Conservation (phyloP, 2,888 invertebrate species). For the Nomada fucata region DNA sequence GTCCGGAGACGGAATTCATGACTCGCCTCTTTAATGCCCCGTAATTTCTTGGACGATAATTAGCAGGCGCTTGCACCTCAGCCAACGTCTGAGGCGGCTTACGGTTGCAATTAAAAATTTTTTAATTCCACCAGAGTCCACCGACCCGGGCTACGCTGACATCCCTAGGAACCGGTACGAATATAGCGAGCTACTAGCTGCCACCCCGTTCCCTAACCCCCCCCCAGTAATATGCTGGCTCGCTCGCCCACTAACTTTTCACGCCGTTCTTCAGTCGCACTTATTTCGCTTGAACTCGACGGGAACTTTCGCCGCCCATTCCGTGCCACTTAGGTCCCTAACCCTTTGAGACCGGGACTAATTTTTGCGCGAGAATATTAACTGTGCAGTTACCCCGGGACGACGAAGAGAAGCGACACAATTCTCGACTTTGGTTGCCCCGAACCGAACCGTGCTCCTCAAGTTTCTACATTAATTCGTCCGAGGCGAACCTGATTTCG, state of each 20-base stretch:
- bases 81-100: slow-evolving; percentile 26
- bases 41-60: slow-evolving; percentile 61
- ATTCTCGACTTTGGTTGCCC: neutral
- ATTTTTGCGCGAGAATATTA: slow-evolving; percentile 41
- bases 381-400: slow-evolving; percentile 1
- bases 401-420: neutral
- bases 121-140: slow-evolving; percentile 35
- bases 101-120: slow-evolving; percentile 59
- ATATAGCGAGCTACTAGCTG: neutral
- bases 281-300: slow-evolving; percentile 47
- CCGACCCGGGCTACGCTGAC: neutral
- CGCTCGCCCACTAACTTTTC: slow-evolving; percentile 27
- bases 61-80: slow-evolving; percentile 45
- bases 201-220: neutral
- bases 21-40: slow-evolving; percentile 40
- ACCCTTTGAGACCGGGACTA: slow-evolving; percentile 13
- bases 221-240: slow-evolving; percentile 9
- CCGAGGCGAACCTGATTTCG: neutral
- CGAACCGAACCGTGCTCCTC: neutral
- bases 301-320: slow-evolving; percentile 31
- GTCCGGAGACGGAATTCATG: slow-evolving; percentile 22
- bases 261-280: slow-evolving; percentile 30
- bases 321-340: neutral
- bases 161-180: neutral
- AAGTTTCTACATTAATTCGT: neutral